phyloP scores from a whole-genome alignment of 2,113 vertebrate genomes.

The Sialia sialis region DNA sequence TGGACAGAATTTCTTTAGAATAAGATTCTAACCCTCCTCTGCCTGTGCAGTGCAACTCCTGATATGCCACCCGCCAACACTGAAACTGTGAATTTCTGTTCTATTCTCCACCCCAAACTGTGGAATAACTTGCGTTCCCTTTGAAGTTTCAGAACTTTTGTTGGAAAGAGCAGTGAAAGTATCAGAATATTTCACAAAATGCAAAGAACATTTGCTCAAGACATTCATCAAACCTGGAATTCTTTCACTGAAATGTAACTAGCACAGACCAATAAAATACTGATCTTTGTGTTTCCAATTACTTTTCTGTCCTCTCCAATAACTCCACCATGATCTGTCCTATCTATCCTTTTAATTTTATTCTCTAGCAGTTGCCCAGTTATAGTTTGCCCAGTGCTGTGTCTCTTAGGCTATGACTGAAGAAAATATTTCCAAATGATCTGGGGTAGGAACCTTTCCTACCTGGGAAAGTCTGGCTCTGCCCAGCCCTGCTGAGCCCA shows the following conservation, averaged over 20 bases:
- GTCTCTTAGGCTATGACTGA: not conserved
- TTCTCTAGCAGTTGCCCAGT: not conserved
- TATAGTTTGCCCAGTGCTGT: not conserved
- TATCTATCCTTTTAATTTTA: not conserved
- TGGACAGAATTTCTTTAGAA: not conserved
- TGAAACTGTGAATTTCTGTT: not conserved
- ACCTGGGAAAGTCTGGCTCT: not conserved
- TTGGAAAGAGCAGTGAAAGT: not conserved
- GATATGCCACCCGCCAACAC: not conserved
- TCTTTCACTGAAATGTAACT: not conserved
- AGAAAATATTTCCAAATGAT: not conserved
- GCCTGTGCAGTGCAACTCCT: not conserved
- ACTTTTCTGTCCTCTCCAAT: not conserved
- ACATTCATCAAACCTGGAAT: not conserved
- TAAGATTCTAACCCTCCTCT: not conserved
- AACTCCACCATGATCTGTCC: not conserved
- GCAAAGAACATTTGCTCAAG: not conserved
- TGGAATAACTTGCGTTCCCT: not conserved
- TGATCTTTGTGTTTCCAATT: not conserved
- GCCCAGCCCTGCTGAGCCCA: not conserved
- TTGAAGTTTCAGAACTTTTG: not conserved
- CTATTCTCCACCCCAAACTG: not conserved
- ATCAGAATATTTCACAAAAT: not conserved
- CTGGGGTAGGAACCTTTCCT: not conserved
- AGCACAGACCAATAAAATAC: not conserved